Percentiles rank a stretch among this genome's conserved stretches.
These are phyloP conservation scores for Ochlodes sylvanus DNA, from an alignment of 2,888 invertebrate species.

Conservation along the genomic window DNA sequence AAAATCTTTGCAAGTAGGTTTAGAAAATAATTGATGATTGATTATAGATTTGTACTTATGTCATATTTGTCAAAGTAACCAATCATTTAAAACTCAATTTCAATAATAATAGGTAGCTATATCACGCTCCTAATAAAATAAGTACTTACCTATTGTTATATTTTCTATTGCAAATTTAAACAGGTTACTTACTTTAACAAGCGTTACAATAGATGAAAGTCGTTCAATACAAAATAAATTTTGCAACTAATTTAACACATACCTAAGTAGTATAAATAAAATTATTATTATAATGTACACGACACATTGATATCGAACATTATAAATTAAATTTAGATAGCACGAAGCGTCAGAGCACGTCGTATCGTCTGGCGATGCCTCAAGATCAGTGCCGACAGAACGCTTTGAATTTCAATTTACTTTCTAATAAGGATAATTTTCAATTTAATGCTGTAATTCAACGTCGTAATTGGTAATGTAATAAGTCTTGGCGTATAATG, in stretches of 20 bases:
- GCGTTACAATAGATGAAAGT: background rate
- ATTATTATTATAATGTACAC: background rate
- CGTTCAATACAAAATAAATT: constrained; percentile 4
- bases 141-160: too few relatives aligned
- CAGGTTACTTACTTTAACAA: too few relatives aligned
- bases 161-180: background rate
- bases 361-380: constrained; percentile 4
- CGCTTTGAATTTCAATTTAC: constrained; percentile 18
- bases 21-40: too few relatives aligned
- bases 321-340: constrained; percentile 10
- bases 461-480: constrained; percentile 6
- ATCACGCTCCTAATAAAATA: too few relatives aligned
- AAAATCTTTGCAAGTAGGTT: too few relatives aligned
- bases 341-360: constrained; percentile 12
- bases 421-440: constrained; percentile 27
- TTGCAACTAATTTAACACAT: constrained; percentile 10
- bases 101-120: too few relatives aligned
- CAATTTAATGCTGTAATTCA: constrained; percentile 21
- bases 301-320: background rate
- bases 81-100: too few relatives aligned
- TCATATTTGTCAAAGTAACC: too few relatives aligned
- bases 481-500: background rate
- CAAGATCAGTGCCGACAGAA: background rate
- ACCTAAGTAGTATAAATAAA: constrained; percentile 12
- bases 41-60: too few relatives aligned